Percentiles rank a stretch among this genome's conserved stretches.
These are phyloP conservation scores for Chrysopilus asiliformis DNA, from an alignment of 2,888 invertebrate genomes.

Conservation along the genomic window DNA sequence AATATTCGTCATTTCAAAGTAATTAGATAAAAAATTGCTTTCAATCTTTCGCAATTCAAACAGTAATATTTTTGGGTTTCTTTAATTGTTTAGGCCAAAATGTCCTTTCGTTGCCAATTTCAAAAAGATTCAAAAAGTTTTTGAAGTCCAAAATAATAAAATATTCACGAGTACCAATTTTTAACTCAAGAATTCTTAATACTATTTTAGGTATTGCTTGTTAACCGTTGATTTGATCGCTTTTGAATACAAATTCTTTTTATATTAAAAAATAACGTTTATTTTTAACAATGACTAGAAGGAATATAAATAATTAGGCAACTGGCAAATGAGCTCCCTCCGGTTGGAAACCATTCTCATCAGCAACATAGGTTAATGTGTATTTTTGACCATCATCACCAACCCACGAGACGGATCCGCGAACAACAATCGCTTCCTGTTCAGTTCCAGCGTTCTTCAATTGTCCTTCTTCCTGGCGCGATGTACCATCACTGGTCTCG, in stretches of 20 bases:
- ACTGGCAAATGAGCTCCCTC: conserved; percentile 32
- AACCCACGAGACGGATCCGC: conserved; percentile 45
- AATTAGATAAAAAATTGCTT: too few relatives aligned
- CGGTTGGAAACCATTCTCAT: conserved; percentile 35
- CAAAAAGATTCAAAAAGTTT: too few relatives aligned
- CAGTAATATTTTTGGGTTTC: too few relatives aligned
- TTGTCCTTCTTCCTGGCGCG: conserved; percentile 45
- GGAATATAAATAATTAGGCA: not conserved
- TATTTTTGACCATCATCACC: conserved; percentile 48
- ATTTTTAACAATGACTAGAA: not conserved
- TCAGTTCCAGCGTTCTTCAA: conserved; percentile 47
- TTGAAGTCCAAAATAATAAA: too few relatives aligned
- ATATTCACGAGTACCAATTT: too few relatives aligned
- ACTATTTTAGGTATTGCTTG: too few relatives aligned
- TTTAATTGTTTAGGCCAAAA: too few relatives aligned
- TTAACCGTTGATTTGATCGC: too few relatives aligned
- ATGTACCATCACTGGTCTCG: conserved; percentile 50
- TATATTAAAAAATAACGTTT: not conserved
- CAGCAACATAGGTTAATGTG: conserved; percentile 33
- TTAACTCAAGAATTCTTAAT: too few relatives aligned
- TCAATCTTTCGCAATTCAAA: too few relatives aligned
- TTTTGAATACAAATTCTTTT: not conserved
- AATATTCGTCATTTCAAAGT: too few relatives aligned
- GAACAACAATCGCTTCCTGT: conserved; percentile 45
- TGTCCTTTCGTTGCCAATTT: too few relatives aligned